Evolutionary conservation across 2,888 invertebrate genomes (phyloP).

Genomic region (Eristalis arbustorum): DNA sequence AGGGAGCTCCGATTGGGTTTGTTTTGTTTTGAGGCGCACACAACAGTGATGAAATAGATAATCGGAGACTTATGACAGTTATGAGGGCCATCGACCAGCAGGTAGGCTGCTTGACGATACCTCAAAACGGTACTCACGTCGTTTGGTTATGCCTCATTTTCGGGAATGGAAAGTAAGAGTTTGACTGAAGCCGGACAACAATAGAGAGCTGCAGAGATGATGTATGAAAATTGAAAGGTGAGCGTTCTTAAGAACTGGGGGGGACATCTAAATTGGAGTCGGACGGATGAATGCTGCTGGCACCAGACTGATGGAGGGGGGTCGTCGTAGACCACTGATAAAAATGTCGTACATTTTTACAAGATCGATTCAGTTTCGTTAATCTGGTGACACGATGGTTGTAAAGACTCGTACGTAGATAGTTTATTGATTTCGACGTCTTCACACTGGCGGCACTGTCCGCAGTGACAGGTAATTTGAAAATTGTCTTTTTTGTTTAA

Average conservation of each 20-base stretch:
- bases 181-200: background rate
- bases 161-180: slow-evolving; percentile 19
- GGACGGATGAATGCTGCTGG: too few species aligned
- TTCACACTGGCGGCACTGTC: too few species aligned
- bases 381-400: too few species aligned
- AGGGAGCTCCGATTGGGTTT: slow-evolving; percentile 2
- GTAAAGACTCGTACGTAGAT: too few species aligned
- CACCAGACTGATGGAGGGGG: too few species aligned
- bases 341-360: too few species aligned
- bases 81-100: slow-evolving; percentile 47
- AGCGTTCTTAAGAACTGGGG: background rate
- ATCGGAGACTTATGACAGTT: slow-evolving; percentile 54
- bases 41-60: slow-evolving; percentile 33
- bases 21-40: slow-evolving; percentile 3
- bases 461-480: too few species aligned
- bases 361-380: too few species aligned
- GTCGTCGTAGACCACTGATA: too few species aligned
- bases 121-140: background rate
- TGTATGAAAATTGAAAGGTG: background rate
- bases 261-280: background rate
- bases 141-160: background rate
- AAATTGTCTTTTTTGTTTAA: too few species aligned
- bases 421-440: too few species aligned
- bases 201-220: background rate
- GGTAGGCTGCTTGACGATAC: slow-evolving; percentile 2